Conservation (phyloP, 2,888 invertebrate genomes). For the Dromius quadrimaculatus region DNA sequence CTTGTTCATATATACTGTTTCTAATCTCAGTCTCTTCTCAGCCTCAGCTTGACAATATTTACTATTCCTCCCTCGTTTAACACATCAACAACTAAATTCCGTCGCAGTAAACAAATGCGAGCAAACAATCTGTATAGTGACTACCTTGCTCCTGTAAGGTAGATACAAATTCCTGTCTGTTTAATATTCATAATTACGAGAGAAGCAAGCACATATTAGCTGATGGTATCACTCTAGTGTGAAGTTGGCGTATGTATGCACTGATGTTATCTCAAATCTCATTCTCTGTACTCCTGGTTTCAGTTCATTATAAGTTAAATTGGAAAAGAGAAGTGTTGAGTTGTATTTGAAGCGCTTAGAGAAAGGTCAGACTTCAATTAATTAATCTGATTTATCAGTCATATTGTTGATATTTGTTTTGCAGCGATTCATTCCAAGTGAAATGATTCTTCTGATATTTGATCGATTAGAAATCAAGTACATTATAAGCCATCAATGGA, state of each 20-base stretch:
- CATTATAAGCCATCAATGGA: too few species aligned
- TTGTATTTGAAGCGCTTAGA: not conserved
- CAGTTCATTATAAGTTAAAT: not conserved
- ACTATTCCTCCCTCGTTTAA: not conserved
- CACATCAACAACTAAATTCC: not conserved
- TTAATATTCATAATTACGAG: slow-evolving; percentile 1
- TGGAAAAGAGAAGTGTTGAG: not conserved
- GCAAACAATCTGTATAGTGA: not conserved
- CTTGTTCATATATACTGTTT: too few species aligned
- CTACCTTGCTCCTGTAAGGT: not conserved
- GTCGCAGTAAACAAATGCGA: not conserved
- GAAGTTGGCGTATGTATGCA: not conserved
- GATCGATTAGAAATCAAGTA: too few species aligned
- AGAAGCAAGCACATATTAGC: not conserved
- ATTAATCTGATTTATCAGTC: not conserved
- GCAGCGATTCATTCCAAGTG: too few species aligned
- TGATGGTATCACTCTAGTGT: not conserved
- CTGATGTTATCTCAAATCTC: not conserved
- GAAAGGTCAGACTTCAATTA: not conserved
- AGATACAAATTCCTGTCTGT: not conserved
- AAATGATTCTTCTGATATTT: too few species aligned
- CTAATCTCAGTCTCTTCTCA: too few species aligned
- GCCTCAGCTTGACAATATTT: not conserved
- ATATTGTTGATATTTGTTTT: not conserved
- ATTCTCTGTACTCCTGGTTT: not conserved